A percentile compares a stretch with the other conserved stretches of the same genome.
Conservation (phyloP, 2,113 vertebrate genomes). For the Rhynchopsitta pachyrhyncha region DNA sequence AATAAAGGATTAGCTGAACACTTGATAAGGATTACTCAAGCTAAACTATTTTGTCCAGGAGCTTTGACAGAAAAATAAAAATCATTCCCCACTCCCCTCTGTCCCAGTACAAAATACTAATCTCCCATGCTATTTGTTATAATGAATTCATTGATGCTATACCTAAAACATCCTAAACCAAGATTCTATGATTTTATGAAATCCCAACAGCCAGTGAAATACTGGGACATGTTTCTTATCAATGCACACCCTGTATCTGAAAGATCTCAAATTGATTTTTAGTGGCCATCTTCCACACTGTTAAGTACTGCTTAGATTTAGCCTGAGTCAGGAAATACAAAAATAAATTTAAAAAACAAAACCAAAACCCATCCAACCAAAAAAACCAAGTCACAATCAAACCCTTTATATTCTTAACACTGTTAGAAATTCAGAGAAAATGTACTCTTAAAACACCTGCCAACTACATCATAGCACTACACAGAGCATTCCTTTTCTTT, state of each 20-base stretch:
- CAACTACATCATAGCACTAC: background rate
- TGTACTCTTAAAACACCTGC: background rate
- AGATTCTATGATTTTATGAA: background rate
- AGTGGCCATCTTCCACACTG: background rate
- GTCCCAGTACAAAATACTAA: background rate
- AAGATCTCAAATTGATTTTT: background rate
- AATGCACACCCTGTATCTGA: background rate
- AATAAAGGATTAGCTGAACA: slow-evolving; percentile 14
- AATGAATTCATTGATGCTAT: background rate
- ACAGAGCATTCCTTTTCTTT: background rate
- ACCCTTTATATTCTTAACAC: background rate
- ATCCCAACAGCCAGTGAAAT: background rate
- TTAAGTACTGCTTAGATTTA: background rate
- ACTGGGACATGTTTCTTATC: background rate
- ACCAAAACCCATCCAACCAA: background rate
- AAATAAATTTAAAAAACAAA: background rate
- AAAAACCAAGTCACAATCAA: background rate
- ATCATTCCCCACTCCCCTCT: background rate
- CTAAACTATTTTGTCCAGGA: background rate
- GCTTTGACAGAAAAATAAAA: background rate
- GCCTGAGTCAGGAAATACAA: background rate
- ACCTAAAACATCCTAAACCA: background rate
- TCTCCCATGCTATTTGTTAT: background rate
- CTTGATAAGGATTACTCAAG: background rate
- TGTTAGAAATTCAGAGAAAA: background rate